phyloP scores from a whole-genome alignment of 2,888 invertebrate species.

The Drosophila bunnanda region DNA sequence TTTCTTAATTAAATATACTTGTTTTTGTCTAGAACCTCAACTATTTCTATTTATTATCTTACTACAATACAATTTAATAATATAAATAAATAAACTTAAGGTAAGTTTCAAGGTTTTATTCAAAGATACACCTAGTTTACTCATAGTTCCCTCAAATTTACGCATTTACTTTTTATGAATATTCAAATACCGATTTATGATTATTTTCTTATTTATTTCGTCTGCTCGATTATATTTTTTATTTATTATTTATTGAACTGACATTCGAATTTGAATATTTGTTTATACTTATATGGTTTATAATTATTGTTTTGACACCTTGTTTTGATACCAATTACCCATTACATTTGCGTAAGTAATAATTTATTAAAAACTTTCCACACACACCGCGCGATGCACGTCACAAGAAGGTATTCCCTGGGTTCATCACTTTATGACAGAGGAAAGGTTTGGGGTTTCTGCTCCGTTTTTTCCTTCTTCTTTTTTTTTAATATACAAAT shows the following conservation, averaged over 20 bases:
- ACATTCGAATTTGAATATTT: constrained; percentile 26
- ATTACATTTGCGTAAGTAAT: constrained; percentile 36
- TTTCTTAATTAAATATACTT: not conserved
- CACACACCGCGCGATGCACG: not conserved
- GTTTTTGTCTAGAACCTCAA: not conserved
- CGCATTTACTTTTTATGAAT: constrained; percentile 20
- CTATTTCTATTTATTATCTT: not conserved
- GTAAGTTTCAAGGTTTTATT: not conserved
- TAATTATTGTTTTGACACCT: constrained; percentile 36
- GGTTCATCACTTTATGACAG: constrained; percentile 26
- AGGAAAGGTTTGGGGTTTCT: not conserved
- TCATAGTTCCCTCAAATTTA: not conserved
- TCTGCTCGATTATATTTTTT: constrained; percentile 2
- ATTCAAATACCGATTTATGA: constrained; percentile 20
- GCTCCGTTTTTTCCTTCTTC: too few species aligned
- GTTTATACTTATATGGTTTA: constrained; percentile 9
- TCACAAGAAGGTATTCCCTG: constrained; percentile 38
- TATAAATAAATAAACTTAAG: not conserved
- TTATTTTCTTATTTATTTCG: constrained; percentile 11
- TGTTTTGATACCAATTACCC: not conserved
- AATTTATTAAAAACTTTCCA: constrained; percentile 29
- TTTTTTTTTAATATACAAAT: constrained; percentile 61
- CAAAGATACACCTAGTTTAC: not conserved
- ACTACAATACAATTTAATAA: not conserved
- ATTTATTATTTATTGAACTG: constrained; percentile 18